These are phyloP conservation scores for Thamnophis sirtalis DNA, from an alignment of 2,113 vertebrate species.

Conservation along the genomic window DNA sequence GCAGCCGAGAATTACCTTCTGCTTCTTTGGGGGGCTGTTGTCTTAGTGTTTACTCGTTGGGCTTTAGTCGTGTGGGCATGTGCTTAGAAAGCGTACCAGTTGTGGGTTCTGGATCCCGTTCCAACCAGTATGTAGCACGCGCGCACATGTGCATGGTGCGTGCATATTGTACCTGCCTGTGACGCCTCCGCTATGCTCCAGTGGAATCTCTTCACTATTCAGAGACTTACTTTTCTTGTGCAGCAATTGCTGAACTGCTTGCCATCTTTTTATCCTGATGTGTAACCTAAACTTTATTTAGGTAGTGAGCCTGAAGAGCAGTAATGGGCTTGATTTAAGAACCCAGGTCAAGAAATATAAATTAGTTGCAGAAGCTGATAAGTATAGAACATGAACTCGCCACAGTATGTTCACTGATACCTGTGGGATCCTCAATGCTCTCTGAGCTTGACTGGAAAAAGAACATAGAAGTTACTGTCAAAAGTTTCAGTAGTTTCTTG, in stretches of 20 bases:
- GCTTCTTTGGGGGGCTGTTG: too few relatives aligned
- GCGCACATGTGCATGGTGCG: too few relatives aligned
- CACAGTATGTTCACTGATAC: neutral
- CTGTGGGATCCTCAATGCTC: neutral
- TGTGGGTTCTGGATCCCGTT: too few relatives aligned
- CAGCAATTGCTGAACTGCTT: neutral
- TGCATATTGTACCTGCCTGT: too few relatives aligned
- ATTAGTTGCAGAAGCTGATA: neutral
- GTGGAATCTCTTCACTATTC: too few relatives aligned
- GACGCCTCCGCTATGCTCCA: too few relatives aligned
- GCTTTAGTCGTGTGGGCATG: too few relatives aligned
- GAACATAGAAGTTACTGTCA: neutral
- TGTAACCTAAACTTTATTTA: neutral
- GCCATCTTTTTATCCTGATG: neutral
- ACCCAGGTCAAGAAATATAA: neutral
- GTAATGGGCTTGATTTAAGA: neutral
- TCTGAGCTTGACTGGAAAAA: neutral
- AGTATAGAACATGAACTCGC: neutral
- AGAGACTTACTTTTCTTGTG: neutral
- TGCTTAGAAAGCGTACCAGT: too few relatives aligned
- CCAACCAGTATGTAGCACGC: too few relatives aligned
- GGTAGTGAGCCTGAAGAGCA: neutral
- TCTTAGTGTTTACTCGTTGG: too few relatives aligned
- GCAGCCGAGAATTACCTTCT: too few relatives aligned
- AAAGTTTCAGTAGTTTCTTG: neutral